Evolutionary conservation across 2,113 vertebrate genomes (phyloP).

Genomic region (Phocoena phocoena): DNA sequence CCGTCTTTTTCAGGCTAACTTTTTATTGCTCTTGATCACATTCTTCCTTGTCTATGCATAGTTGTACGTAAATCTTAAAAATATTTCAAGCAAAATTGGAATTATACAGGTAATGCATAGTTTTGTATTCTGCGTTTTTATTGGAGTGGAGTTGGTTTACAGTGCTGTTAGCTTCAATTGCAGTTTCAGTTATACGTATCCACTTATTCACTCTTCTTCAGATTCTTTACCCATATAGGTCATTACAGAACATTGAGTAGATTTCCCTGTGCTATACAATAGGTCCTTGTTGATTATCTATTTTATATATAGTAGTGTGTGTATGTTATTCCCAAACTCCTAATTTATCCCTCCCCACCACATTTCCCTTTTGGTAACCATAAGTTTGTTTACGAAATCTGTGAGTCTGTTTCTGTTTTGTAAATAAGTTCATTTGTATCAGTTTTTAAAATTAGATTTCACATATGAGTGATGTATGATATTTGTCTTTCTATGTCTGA

Average conservation of each 20-base stretch:
- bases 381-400: neutral
- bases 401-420: neutral
- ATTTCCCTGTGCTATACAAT: neutral
- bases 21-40: neutral
- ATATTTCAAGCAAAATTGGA: neutral
- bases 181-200: neutral
- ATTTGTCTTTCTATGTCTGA: neutral
- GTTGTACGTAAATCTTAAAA: neutral
- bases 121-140: neutral
- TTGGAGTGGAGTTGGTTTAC: neutral
- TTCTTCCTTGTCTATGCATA: neutral
- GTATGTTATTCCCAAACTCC: neutral
- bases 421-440: neutral
- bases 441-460: neutral
- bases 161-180: neutral
- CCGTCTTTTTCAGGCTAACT: neutral
- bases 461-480: neutral
- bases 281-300: neutral
- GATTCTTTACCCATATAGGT: neutral
- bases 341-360: neutral
- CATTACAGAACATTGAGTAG: neutral
- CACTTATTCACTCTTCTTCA: neutral
- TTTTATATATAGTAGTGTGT: neutral
- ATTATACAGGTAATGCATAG: neutral
- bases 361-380: neutral